Evolutionary conservation across 2,888 invertebrate genomes (phyloP), one percentile per base, ranked within the genome.

Genomic region (Dryadula phaetusa): DNA sequence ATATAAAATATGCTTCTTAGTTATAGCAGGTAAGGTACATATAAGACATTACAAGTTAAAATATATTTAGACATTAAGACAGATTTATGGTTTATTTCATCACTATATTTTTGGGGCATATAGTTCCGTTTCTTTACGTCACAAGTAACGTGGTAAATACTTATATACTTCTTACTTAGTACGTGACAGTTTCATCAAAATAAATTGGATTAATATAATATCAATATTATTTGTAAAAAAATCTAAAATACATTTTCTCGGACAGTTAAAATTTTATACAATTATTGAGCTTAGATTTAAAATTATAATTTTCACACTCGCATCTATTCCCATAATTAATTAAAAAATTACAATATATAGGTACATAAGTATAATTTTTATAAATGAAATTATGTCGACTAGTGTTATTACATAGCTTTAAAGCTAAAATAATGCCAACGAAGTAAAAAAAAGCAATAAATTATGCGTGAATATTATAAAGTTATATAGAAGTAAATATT

Each of bases 221-320:
- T 1, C n/a, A 32, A 20, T 14, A 7, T 18, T 34, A 37, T 54
- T 2, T 12, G 20, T 10, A 34, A 18, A 53, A 20, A 34, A 18
- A n/a, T 52, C 28, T 1, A 28, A 52, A 25, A 52, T n/a, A 25
- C n/a, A 25, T 10, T 14, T 32, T 32, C 12, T 32, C 14, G 5
- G n/a, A 49, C 6, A 1, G n/a, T 34, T 54, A 12, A 16, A 25
- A 42, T 28, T 32, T 42, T 14, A 44, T 3, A 44, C 44, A 16
- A 5, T 54, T 28, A 60, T 66, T 70, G 66, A 64, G 69, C 63
- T 64, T 70, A 64, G 67, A 61, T 64, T 66, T 63, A 53, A 20
- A 49, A n/a, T 37, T 65, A 40, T 44, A 49, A 16, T 60, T 12
- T 46, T 6, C 18, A 16, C 3, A 54, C 20, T 32, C 14, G 18